phyloP scores from a whole-genome alignment of 30 jellyfish, hydroid and myxozoan genomes.

The Catostylus mosaicus region DNA sequence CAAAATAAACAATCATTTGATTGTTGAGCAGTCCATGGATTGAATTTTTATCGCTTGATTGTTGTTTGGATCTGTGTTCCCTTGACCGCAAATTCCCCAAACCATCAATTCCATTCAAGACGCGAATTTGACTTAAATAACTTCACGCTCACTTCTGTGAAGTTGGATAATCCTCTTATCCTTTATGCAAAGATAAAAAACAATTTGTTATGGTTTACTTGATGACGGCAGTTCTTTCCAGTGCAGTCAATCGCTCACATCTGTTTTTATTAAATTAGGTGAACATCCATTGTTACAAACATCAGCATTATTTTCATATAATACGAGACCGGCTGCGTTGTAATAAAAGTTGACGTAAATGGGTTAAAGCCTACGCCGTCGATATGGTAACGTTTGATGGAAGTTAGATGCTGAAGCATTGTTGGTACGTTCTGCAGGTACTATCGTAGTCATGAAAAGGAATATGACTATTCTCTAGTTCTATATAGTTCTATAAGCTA shows the following conservation, averaged over 20 bases:
- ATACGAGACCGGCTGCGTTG: too few relatives aligned
- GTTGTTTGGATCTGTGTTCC: background rate
- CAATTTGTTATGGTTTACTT: slow-evolving; percentile 6
- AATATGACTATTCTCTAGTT: too few relatives aligned
- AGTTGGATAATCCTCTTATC: background rate
- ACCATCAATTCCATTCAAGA: background rate
- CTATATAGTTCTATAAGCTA: too few relatives aligned
- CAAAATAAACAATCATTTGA: background rate
- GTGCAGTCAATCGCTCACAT: background rate
- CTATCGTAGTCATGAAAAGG: too few relatives aligned
- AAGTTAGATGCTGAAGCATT: too few relatives aligned
- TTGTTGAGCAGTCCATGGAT: slow-evolving; percentile 4
- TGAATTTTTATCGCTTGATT: background rate
- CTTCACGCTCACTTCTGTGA: background rate
- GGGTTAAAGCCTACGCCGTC: too few relatives aligned
- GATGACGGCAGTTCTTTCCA: background rate
- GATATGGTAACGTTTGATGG: too few relatives aligned
- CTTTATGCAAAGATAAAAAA: background rate
- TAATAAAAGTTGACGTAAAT: too few relatives aligned
- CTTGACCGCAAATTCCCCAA: slow-evolving; percentile 6
- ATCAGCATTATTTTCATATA: too few relatives aligned
- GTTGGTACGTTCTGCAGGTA: too few relatives aligned
- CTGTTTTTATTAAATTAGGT: background rate
- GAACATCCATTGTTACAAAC: background rate
- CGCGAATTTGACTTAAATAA: background rate